Conservation (phyloP, 2,113 vertebrate genomes). For the Gallinago media region DNA sequence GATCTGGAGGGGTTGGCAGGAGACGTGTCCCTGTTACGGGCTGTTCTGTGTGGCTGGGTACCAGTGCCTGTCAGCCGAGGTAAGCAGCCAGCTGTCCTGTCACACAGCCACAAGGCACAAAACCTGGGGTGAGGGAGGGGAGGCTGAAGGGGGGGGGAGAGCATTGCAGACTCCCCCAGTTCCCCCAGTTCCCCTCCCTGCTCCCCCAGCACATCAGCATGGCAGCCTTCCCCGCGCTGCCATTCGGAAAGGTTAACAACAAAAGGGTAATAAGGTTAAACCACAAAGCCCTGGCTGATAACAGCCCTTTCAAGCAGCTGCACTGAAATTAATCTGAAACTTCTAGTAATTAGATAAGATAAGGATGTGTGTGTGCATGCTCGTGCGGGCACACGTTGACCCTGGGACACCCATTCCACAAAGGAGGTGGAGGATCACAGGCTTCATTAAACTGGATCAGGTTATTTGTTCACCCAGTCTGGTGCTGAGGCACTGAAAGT, state of each 20-base stretch:
- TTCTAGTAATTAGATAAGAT: slow-evolving; percentile 77
- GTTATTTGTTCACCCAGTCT: slow-evolving; percentile 1
- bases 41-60: slow-evolving; percentile 68
- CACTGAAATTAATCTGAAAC: slow-evolving; percentile 73
- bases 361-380: slow-evolving; percentile 47
- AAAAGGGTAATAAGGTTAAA: slow-evolving; percentile 76
- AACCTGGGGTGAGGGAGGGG: background rate
- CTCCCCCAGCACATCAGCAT: slow-evolving; percentile 5
- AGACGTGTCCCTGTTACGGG: slow-evolving; percentile 13
- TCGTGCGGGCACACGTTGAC: slow-evolving; percentile 12
- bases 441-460: background rate
- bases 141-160: background rate
- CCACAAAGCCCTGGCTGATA: slow-evolving; percentile 62
- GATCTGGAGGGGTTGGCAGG: slow-evolving; percentile 69
- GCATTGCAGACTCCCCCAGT: background rate
- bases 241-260: slow-evolving; percentile 57
- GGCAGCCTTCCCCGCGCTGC: slow-evolving; percentile 18
- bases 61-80: slow-evolving; percentile 59
- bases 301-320: slow-evolving; percentile 67
- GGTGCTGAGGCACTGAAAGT: background rate
- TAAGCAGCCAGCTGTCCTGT: slow-evolving; percentile 53
- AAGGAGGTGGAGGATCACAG: slow-evolving; percentile 13
- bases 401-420: background rate
- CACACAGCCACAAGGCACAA: slow-evolving; percentile 25
- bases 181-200: background rate